A percentile compares a stretch with the other conserved stretches of the same genome.
These are phyloP conservation scores for Lamproptera curius DNA, from an alignment of 2,888 invertebrate genomes.

Conservation along the genomic window DNA sequence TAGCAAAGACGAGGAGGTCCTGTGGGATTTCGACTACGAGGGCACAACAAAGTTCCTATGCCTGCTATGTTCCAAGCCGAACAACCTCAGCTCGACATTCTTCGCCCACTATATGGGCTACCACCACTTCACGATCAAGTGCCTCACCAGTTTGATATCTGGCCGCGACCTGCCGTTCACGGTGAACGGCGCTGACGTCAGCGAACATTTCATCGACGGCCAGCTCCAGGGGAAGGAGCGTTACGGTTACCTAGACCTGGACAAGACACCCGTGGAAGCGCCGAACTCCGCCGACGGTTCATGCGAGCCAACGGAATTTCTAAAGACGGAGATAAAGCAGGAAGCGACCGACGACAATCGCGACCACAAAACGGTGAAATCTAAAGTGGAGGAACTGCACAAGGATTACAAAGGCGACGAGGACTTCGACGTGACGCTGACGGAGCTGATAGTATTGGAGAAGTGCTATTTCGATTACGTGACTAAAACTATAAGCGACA, in stretches of 20 bases:
- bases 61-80: slow-evolving; percentile 55
- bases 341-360: slow-evolving; percentile 34
- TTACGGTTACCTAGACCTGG: slow-evolving; percentile 55
- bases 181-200: slow-evolving; percentile 61
- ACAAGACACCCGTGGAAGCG: slow-evolving; percentile 31
- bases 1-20: slow-evolving; percentile 44
- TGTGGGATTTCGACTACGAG: slow-evolving; percentile 59
- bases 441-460: slow-evolving; percentile 62
- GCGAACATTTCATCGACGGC: slow-evolving; percentile 51
- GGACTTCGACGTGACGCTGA: slow-evolving; percentile 66
- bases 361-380: slow-evolving; percentile 26
- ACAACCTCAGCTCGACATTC: slow-evolving; percentile 45
- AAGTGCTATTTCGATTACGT: slow-evolving; percentile 65
- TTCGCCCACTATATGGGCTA: slow-evolving; percentile 67
- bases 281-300: slow-evolving; percentile 23
- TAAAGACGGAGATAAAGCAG: slow-evolving; percentile 43
- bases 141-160: slow-evolving; percentile 54
- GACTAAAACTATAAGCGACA: slow-evolving; percentile 38
- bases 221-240: slow-evolving; percentile 47
- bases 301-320: slow-evolving; percentile 19
- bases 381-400: slow-evolving; percentile 22
- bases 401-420: slow-evolving; percentile 56
- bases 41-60: slow-evolving; percentile 51
- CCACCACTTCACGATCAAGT: slow-evolving; percentile 68
- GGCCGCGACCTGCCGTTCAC: slow-evolving; percentile 57